Percentiles rank a stretch among this genome's conserved stretches.
These are phyloP conservation scores for Ficedula albicollis DNA, from an alignment of 2,797 vertebrate species.

Conservation along the genomic window DNA sequence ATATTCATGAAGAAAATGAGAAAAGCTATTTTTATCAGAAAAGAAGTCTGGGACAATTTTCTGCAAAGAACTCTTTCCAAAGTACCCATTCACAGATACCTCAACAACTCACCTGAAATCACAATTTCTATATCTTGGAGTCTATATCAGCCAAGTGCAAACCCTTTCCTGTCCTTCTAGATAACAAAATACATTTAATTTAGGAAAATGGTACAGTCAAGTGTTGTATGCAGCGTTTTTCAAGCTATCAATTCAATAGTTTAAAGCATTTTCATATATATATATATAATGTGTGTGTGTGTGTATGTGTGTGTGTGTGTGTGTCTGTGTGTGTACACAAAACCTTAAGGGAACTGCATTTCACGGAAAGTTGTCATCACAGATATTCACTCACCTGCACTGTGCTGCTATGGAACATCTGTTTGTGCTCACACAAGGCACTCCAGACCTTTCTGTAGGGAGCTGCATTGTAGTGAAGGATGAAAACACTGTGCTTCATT, in stretches of 20 bases:
- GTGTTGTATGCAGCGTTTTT: not conserved
- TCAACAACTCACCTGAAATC: not conserved
- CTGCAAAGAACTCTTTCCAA: not conserved
- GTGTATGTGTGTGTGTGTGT: not conserved
- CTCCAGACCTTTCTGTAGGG: not conserved
- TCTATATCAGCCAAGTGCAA: not conserved
- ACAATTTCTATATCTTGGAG: rapidly evolving
- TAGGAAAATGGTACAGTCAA: not conserved
- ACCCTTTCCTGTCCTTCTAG: not conserved
- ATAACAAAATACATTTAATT: not conserved
- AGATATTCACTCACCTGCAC: not conserved
- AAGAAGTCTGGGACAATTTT: not conserved
- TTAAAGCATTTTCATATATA: not conserved
- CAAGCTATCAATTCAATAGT: not conserved
- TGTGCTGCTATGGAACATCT: not conserved
- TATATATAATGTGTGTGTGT: too few relatives aligned
- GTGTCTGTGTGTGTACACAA: not conserved
- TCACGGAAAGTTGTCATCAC: not conserved
- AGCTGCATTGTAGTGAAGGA: not conserved
- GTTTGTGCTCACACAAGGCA: not conserved
- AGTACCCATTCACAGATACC: not conserved
- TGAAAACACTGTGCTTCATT: not conserved
- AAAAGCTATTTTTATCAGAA: not conserved
- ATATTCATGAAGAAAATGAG: constrained; percentile 36
- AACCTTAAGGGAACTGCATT: not conserved